A percentile compares a stretch with the other conserved stretches of the same genome.
Evolutionary conservation across 1,140 invertebrate genomes (phyloP).

Genomic region (Magallana angulata): DNA sequence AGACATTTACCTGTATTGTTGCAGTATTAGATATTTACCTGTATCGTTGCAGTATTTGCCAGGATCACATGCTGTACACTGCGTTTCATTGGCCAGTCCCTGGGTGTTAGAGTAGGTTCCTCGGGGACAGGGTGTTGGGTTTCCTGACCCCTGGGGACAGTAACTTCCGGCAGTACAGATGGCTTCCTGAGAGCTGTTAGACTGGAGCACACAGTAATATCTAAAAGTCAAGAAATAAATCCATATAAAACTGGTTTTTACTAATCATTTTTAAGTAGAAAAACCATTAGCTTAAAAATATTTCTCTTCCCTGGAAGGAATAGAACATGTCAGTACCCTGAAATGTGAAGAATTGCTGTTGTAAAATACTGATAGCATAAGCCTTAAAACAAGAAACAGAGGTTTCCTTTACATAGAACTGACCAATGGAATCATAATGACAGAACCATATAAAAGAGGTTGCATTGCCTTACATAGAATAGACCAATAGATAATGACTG

Average conservation of each 20-base stretch:
- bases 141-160: constrained; percentile 67
- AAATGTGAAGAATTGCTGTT: background rate
- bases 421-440: too few relatives aligned
- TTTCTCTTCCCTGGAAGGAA: background rate
- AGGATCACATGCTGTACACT: constrained; percentile 71
- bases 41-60: constrained; percentile 75
- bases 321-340: background rate
- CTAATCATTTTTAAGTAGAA: background rate
- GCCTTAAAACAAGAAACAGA: too few relatives aligned
- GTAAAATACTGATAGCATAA: background rate
- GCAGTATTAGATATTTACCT: too few relatives aligned
- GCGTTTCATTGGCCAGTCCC: constrained; percentile 63
- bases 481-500: too few relatives aligned
- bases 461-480: too few relatives aligned
- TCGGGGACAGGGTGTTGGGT: constrained; percentile 69
- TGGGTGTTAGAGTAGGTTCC: constrained; percentile 70
- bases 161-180: constrained; percentile 75
- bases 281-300: background rate
- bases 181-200: constrained; percentile 61
- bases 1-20: too few relatives aligned
- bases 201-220: constrained; percentile 74
- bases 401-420: too few relatives aligned
- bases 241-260: background rate
- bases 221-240: constrained; percentile 8
- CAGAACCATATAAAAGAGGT: too few relatives aligned